phyloP scores from a whole-genome alignment of 1,140 invertebrate genomes.

The Conus betulinus region DNA sequence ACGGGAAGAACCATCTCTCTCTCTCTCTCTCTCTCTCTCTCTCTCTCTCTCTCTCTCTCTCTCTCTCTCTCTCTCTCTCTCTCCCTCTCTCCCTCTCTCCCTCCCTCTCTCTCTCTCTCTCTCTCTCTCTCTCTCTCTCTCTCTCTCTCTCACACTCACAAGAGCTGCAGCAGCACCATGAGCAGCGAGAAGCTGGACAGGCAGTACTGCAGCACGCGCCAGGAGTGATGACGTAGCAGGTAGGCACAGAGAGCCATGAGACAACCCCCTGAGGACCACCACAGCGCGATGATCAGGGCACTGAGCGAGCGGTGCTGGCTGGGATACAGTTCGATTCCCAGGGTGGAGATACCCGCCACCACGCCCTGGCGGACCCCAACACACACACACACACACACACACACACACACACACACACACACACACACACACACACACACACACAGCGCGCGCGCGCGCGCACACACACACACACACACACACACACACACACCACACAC shows the following conservation, averaged over 20 bases:
- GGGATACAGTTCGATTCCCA: conserved; percentile 6
- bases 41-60: too few species aligned
- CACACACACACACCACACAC: too few species aligned
- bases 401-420: not conserved
- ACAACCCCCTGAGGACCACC: not conserved
- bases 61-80: too few species aligned
- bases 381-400: not conserved
- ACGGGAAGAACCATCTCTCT: too few species aligned
- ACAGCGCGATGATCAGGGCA: not conserved
- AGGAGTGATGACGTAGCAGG: not conserved
- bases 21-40: too few species aligned
- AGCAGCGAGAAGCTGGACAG: not conserved
- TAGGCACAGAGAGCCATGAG: not conserved
- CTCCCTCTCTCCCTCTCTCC: too few species aligned
- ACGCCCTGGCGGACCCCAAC: not conserved
- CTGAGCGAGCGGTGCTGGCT: not conserved
- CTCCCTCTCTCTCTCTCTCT: too few species aligned
- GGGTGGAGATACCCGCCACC: not conserved
- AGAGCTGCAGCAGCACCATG: not conserved
- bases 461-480: not conserved
- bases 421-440: not conserved
- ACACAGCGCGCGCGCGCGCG: not conserved
- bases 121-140: too few species aligned
- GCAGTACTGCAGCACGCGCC: not conserved
- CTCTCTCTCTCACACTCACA: not conserved